Evolutionary conservation across 2,888 invertebrate species (phyloP).

Genomic region (Magallana nippona): DNA sequence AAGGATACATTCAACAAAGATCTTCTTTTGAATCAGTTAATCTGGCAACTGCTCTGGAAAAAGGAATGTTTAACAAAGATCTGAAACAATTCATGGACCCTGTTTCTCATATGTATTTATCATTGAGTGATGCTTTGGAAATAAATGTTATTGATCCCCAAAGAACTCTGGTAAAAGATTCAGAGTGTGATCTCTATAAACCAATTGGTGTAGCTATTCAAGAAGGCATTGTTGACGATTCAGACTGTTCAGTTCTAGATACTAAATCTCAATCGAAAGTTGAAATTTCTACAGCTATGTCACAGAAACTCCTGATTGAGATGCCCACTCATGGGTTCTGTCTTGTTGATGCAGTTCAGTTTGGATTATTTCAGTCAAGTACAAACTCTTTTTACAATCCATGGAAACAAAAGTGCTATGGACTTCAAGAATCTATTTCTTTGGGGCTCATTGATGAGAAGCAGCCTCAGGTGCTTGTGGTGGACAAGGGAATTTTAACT

Average conservation of each 20-base stretch:
- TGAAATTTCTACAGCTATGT: conserved; percentile 66
- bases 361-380: conserved; percentile 65
- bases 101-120: conserved; percentile 65
- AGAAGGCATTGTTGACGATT: conserved; percentile 62
- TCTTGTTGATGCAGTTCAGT: conserved; percentile 68
- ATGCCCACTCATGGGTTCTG: conserved; percentile 68
- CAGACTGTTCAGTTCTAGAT: conserved; percentile 59
- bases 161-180: conserved; percentile 84
- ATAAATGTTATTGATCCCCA: conserved; percentile 69
- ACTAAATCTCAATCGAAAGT: conserved; percentile 58
- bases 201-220: conserved; percentile 84
- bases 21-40: conserved; percentile 84
- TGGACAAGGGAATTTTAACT: conserved; percentile 81
- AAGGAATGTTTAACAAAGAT: conserved; percentile 85
- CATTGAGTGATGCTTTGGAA: conserved; percentile 70
- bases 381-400: conserved; percentile 80
- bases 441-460: conserved; percentile 84
- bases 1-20: conserved; percentile 56
- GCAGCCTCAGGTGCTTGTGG: conserved; percentile 63
- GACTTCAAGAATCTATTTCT: conserved; percentile 90
- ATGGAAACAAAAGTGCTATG: conserved; percentile 88
- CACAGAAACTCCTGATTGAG: conserved; percentile 70
- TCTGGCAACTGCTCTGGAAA: conserved; percentile 93
- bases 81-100: conserved; percentile 66
- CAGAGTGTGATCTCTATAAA: conserved; percentile 87